Evolutionary conservation across 2,797 vertebrate species (phyloP).

Genomic region (Synanceia verrucosa): DNA sequence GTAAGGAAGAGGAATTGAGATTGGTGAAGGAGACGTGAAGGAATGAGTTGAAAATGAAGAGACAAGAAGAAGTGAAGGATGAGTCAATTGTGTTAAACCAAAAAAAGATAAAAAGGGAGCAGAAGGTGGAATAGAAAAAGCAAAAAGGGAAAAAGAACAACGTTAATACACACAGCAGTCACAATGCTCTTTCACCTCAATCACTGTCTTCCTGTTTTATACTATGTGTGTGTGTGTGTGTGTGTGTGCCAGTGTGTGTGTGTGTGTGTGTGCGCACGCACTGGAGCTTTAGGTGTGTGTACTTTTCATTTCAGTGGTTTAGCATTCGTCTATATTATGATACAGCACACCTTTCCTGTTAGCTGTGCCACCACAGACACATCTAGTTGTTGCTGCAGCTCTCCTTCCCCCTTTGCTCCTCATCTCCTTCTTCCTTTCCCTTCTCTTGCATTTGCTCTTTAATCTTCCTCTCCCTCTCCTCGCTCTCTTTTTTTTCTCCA

Average conservation of each 20-base stretch:
- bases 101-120: neutral
- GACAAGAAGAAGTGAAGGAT: neutral
- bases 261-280: neutral
- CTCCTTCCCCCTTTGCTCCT: neutral
- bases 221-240: constrained; percentile 22
- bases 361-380: constrained; percentile 14
- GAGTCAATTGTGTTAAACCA: neutral
- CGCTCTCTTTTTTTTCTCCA: constrained; percentile 26
- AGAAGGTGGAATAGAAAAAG: neutral
- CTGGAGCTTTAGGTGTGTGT: constrained; percentile 29
- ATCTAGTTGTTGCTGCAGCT: constrained; percentile 5
- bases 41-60: constrained; percentile 1
- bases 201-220: constrained; percentile 15
- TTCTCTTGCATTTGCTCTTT: constrained; percentile 43
- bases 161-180: constrained; percentile 37
- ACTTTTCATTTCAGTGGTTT: constrained; percentile 53
- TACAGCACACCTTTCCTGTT: constrained; percentile 35
- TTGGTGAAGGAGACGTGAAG: neutral
- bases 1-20: neutral
- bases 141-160: constrained; percentile 1
- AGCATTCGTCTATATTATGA: constrained; percentile 26
- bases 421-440: constrained; percentile 41
- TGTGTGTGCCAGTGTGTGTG: constrained; percentile 6
- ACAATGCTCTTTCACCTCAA: constrained; percentile 26
- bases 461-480: constrained; percentile 45